Evolutionary conservation across 2,797 vertebrate genomes (phyloP).

Genomic region (Syncerus caffer): DNA sequence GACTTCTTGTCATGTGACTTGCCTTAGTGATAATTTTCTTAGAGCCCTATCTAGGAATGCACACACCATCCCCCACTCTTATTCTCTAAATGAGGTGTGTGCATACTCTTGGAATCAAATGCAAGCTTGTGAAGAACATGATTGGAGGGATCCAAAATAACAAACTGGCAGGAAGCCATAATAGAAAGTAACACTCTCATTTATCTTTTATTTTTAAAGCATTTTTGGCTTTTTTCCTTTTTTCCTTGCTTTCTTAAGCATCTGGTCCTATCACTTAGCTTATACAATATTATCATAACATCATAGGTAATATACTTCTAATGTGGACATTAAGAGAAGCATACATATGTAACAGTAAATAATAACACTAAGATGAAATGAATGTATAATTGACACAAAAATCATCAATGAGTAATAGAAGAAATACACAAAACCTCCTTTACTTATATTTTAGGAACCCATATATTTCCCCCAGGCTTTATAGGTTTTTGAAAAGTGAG

Average conservation of each 20-base stretch:
- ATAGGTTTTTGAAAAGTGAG: not conserved
- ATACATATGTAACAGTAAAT: not conserved
- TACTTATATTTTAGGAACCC: not conserved
- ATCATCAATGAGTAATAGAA: not conserved
- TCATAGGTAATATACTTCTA: not conserved
- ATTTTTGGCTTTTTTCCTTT: not conserved
- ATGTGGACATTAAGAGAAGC: not conserved
- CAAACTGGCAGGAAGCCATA: not conserved
- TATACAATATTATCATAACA: not conserved
- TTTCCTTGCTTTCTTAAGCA: not conserved
- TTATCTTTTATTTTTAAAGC: slow-evolving; percentile 6
- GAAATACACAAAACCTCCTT: not conserved
- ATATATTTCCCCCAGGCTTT: not conserved
- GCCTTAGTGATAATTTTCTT: not conserved
- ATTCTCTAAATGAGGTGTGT: not conserved
- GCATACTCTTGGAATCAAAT: not conserved
- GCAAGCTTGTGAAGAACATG: not conserved
- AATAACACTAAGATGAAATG: not conserved
- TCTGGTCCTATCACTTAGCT: not conserved
- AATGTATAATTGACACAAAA: not conserved
- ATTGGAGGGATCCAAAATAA: not conserved
- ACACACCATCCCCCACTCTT: not conserved
- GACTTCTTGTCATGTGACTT: not conserved
- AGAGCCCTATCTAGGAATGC: not conserved
- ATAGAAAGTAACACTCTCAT: not conserved